Evolutionary conservation across 2,888 invertebrate genomes (phyloP), one percentile per base, ranked within the genome.

Genomic region (Cephus nigrinus): DNA sequence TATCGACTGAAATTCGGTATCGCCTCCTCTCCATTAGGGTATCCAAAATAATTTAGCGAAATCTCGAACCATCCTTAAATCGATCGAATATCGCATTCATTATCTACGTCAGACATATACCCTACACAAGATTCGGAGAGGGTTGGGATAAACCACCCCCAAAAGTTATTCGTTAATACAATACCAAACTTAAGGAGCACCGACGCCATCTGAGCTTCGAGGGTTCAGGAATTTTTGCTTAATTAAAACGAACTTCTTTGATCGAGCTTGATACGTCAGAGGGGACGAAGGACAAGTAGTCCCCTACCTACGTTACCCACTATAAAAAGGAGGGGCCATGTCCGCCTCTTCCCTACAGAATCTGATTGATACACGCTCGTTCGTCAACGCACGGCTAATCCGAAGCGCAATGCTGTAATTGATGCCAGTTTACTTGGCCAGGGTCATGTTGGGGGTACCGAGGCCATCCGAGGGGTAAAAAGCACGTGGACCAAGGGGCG

Each of bases 351-450:
- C 9, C 23, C 55, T 23, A 55, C 55, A 2, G 55, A 55, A 23
- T 5, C 55, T 55, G 55, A 55, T 9, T 55, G 55, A 55, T 23
- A 55, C 9, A 15, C 55, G 55, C 55, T 23, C 55, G 9, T 55
- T 23, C 55, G 55, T 55, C 55, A 55, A 23, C 23, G 55, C 55
- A 55, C 55, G 5, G 9, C 55, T 55, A 23, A 78, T 80, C 79
- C 73, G 12, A 73, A 72, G 75, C 80, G 80, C 80, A 78, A 72
- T 75, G 68, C 74, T 76, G 71, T 84, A 84, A 81, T 84, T 79
- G 82, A 84, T 82, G 78, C 74, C 76, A 80, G 80, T 84, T 79
- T 80, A 82, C 77, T 83, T 81, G 55, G 74, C 15, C 40, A 40
- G 15, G 15, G 23, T 55, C 55, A 55, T 0, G 55, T 55, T 55